Conservation (phyloP, 2,797 vertebrate genomes). For the Lemur catta region DNA sequence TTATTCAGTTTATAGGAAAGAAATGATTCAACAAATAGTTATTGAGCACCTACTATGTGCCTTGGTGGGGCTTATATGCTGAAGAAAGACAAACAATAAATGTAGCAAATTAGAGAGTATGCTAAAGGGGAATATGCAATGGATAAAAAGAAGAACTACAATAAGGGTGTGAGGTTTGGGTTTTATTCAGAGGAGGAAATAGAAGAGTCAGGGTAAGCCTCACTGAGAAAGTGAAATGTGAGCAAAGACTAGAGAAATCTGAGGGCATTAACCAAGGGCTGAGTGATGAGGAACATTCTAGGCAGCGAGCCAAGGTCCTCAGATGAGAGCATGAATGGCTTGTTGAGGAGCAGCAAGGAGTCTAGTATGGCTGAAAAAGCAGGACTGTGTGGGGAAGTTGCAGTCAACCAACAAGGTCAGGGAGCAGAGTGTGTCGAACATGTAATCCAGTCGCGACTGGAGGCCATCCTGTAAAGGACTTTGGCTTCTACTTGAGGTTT, state of each 20-base stretch:
- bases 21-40: constrained; percentile 15
- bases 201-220: background rate
- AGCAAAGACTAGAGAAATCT: background rate
- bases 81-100: background rate
- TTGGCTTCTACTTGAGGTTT: background rate
- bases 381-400: background rate
- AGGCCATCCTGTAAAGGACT: background rate
- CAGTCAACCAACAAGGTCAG: background rate
- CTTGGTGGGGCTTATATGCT: background rate
- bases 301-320: background rate
- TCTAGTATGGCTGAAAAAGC: background rate
- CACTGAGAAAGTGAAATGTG: background rate
- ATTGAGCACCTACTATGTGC: background rate
- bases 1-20: background rate
- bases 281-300: background rate
- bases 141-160: background rate
- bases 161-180: background rate
- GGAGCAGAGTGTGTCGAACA: background rate
- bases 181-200: background rate
- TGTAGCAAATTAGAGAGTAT: background rate
- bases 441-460: background rate
- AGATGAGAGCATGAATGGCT: background rate
- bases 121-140: background rate
- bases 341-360: background rate
- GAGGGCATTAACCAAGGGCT: background rate